Evolutionary conservation across 2,888 invertebrate species (phyloP), one percentile per base, ranked within the genome.

Genomic region (Heliconius hortense): DNA sequence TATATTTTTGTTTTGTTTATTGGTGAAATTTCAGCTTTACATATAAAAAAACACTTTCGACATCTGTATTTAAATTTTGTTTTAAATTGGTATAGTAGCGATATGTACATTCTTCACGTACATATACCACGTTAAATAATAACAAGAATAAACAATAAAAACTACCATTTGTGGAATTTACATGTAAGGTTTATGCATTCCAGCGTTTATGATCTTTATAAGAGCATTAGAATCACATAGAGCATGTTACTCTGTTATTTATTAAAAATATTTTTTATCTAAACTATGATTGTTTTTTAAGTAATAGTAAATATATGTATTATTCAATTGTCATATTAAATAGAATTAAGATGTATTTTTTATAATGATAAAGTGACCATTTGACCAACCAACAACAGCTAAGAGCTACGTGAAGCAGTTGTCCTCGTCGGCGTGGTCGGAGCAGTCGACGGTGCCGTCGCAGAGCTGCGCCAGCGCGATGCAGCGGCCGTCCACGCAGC

Each of bases 401-500:
- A 70, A 10, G 4, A 26, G 4, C 39, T 67, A 95, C 85, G 95
- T 95, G 83, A 91, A 94, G 82, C 96, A 96, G 87, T 95, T 95
- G 76, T 95, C 94, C 81, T 96, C 96, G 79, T 96, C 96, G 3
- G 95, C 95, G 67, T 95, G 95, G 85, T 96, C 96, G 1, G 94
- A 90, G 82, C 96, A 96, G 87, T 96, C 95, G 70, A 90, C 88
- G 79, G 89, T 89, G n/a, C 94, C 94, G 83, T 96, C 96, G 82
- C 96, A 96, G 48, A 96, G 92, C 81, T 95, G 95, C 13, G 94
- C 90, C 26, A 96, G 90, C 0, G 95, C 95, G 81, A 96, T 96
- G 84, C 96, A 96, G 77, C 95, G 91, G 4, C 96, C 96, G 83
- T 95, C 95, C 7, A 95, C 95, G 81, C 96, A 96, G 74, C 96